Evolutionary conservation across 92 coral and sea anemone species (phyloP), one percentile per base, ranked within the genome.

Genomic region (Porites cylindrica): DNA sequence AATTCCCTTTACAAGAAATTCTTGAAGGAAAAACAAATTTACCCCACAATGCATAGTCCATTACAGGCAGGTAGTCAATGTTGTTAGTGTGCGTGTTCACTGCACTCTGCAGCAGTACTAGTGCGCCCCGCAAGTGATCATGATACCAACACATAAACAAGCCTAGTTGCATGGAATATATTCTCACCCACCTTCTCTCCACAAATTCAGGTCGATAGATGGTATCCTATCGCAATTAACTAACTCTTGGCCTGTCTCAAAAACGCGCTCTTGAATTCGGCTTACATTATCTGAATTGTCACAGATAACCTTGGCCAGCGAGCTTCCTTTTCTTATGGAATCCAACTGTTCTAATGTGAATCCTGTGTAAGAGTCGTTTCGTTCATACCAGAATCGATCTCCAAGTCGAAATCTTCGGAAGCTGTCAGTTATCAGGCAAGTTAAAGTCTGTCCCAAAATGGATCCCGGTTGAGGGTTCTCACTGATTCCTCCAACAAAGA

Each of bases 301-400:
- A 54, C 90, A 87, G 19, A 87, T 80, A 19, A 87, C 12, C 54
- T 85, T 75, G 2, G 90, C 86, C 1, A 87, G 19, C 11, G 53
- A 66, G 56, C 59, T 56, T 7, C 51, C 52, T 18, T 51, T 62
- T 20, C 81, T 51, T 24, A 87, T 51, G 14, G 75, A 50, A 10
- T 17, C 24, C 81, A 87, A 54, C 64, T 87, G 90, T 12, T 12
- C 59, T 1, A 8, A 0, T 5, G 68, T 80, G 60, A 87, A 87
- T 2, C 90, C 90, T 16, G 56, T 72, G 13, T 2, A 10, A 43
- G 43, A 10, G 58, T 87, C 68, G 53, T 16, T 24, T 12, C 86
- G 66, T 51, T 87, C 90, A 10, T 87, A 87, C 90, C 90, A 87
- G 54, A 72, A 80, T 4, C 90, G 90, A 80, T 87, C 90, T 3